phyloP scores from a whole-genome alignment of 2,797 vertebrate genomes.

The Eupleurogrammus muticus region DNA sequence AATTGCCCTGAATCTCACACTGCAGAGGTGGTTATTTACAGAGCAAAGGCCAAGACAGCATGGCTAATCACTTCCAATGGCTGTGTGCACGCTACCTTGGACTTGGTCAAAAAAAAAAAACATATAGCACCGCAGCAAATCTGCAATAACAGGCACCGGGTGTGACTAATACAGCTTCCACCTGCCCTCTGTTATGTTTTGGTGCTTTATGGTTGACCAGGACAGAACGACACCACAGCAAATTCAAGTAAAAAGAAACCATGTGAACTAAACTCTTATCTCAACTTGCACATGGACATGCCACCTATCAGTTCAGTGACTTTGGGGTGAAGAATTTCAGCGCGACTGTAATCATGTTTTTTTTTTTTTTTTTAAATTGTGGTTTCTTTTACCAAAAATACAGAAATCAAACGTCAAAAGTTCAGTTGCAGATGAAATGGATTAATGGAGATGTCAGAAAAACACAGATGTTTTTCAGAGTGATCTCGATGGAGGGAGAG shows the following conservation, averaged over 20 bases:
- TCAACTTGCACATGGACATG: neutral
- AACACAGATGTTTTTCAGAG: neutral
- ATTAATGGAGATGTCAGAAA: slow-evolving; percentile 2
- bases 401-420: neutral
- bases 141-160: slow-evolving; percentile 15
- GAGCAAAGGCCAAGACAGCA: slow-evolving; percentile 34
- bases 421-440: neutral
- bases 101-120: slow-evolving; percentile 1
- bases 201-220: neutral
- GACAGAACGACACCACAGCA: slow-evolving; percentile 5
- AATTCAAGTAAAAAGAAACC: slow-evolving; percentile 7
- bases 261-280: slow-evolving; percentile 14
- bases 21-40: slow-evolving; percentile 26
- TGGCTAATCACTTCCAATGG: slow-evolving; percentile 29
- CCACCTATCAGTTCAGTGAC: neutral
- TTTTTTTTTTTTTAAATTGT: neutral
- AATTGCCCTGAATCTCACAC: slow-evolving; percentile 17
- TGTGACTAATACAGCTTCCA: slow-evolving; percentile 30
- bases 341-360: neutral
- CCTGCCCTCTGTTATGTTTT: slow-evolving; percentile 9
- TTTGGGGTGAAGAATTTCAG: neutral
- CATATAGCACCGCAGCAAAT: slow-evolving; percentile 14
- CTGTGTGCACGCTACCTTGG: neutral
- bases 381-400: neutral
- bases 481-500: slow-evolving; percentile 11